Evolutionary conservation across 1,140 invertebrate genomes (phyloP).

Genomic region (Limonius californicus): DNA sequence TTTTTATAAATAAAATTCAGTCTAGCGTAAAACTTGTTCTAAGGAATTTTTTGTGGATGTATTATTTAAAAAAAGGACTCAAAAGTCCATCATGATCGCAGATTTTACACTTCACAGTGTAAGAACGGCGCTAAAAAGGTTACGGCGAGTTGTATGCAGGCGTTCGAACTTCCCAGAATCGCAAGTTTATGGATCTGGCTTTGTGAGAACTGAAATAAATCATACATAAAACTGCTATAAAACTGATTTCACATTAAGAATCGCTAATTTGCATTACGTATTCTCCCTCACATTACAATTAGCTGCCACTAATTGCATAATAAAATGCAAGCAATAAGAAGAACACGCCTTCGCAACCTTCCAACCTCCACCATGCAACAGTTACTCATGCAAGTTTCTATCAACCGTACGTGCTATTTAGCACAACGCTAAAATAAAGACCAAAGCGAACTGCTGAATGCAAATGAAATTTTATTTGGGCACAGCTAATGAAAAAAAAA

Average conservation of each 20-base stretch:
- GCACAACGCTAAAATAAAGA: too few species aligned
- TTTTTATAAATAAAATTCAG: neutral
- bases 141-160: neutral
- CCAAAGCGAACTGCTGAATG: too few species aligned
- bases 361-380: too few species aligned
- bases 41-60: too few species aligned
- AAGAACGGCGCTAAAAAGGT: neutral
- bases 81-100: neutral
- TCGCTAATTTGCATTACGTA: slow-evolving; percentile 39
- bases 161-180: slow-evolving; percentile 18
- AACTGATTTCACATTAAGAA: slow-evolving; percentile 23
- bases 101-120: neutral
- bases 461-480: too few species aligned
- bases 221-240: slow-evolving; percentile 29
- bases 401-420: too few species aligned
- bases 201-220: slow-evolving; percentile 36
- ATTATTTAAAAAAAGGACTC: neutral
- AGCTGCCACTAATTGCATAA: slow-evolving; percentile 16
- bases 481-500: too few species aligned
- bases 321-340: neutral
- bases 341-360: neutral
- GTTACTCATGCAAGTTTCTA: too few species aligned
- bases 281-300: slow-evolving; percentile 37
- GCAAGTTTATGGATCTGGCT: slow-evolving; percentile 24
- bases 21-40: slow-evolving; percentile 5